These are phyloP conservation scores for Melitaea athalia DNA, from an alignment of 2,888 invertebrate species.

Conservation along the genomic window DNA sequence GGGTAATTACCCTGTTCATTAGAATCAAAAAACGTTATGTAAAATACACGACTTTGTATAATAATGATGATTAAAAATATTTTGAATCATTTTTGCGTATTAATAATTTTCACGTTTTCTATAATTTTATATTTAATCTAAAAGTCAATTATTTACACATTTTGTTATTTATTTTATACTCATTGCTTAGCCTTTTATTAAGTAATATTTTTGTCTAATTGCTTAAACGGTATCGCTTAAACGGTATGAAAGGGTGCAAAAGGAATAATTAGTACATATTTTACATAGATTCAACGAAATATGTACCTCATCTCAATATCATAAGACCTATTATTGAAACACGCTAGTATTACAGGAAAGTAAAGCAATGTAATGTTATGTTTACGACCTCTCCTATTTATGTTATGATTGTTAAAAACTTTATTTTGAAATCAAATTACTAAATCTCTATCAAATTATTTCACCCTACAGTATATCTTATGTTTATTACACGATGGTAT, in stretches of 20 bases:
- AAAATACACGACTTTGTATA: too few species aligned
- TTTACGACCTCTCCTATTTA: conserved; percentile 5
- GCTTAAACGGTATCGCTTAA: conserved; percentile 15
- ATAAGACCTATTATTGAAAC: conserved; percentile 1
- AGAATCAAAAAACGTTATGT: too few species aligned
- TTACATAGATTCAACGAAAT: background rate
- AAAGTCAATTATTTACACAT: background rate
- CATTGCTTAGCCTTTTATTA: conserved; percentile 7
- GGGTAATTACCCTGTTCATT: too few species aligned
- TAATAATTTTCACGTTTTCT: too few species aligned
- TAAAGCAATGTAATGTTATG: conserved; percentile 6
- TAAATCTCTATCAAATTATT: conserved; percentile 5
- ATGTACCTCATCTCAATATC: background rate
- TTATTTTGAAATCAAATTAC: conserved; percentile 8
- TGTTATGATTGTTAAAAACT: conserved; percentile 5
- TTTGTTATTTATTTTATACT: conserved; percentile 2
- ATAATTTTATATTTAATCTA: background rate
- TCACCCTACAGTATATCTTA: background rate
- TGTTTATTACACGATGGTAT: background rate
- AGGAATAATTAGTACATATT: conserved; percentile 13
- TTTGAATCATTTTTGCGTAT: too few species aligned
- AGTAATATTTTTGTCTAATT: conserved; percentile 19
- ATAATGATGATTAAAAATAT: too few species aligned
- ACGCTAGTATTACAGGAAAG: background rate
- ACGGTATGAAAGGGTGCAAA: conserved; percentile 6